Conservation (phyloP, 2,888 invertebrate species). For the Sepioteuthis lessoniana region DNA sequence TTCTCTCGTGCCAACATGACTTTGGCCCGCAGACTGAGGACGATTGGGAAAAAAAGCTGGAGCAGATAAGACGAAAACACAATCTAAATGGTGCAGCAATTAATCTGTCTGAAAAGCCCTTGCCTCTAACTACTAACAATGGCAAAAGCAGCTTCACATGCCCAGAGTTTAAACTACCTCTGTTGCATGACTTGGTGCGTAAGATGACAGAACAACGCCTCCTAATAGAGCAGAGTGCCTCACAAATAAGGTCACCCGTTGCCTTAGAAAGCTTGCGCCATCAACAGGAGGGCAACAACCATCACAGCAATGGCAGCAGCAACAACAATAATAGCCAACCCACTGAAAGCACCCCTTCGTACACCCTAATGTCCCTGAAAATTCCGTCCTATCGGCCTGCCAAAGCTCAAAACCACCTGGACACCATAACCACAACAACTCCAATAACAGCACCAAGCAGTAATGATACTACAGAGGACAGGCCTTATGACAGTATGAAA, state of each 20-base stretch:
- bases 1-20: slow-evolving; percentile 25
- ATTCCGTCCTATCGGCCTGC: slow-evolving; percentile 90
- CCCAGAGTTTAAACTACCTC: slow-evolving; percentile 69
- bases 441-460: slow-evolving; percentile 53
- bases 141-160: slow-evolving; percentile 61
- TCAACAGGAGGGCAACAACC: slow-evolving; percentile 45
- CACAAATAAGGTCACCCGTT: slow-evolving; percentile 49
- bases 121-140: slow-evolving; percentile 55
- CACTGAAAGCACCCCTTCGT: slow-evolving; percentile 53
- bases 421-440: background rate
- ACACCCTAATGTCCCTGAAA: slow-evolving; percentile 76
- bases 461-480: slow-evolving; percentile 49
- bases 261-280: slow-evolving; percentile 45
- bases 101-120: slow-evolving; percentile 7
- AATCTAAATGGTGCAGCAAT: slow-evolving; percentile 61
- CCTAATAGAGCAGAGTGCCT: slow-evolving; percentile 64
- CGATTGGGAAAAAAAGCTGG: slow-evolving; percentile 64
- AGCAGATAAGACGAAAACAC: slow-evolving; percentile 70
- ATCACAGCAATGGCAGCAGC: background rate
- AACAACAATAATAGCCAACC: background rate
- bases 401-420: slow-evolving; percentile 51
- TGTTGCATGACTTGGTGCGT: slow-evolving; percentile 73
- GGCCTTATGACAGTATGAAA: slow-evolving; percentile 63
- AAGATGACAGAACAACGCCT: slow-evolving; percentile 74
- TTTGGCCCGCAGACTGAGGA: slow-evolving; percentile 50